Base-by-base conservation (phyloP, 2,888 invertebrate genomes). In the Tethea ocularis region DNA sequence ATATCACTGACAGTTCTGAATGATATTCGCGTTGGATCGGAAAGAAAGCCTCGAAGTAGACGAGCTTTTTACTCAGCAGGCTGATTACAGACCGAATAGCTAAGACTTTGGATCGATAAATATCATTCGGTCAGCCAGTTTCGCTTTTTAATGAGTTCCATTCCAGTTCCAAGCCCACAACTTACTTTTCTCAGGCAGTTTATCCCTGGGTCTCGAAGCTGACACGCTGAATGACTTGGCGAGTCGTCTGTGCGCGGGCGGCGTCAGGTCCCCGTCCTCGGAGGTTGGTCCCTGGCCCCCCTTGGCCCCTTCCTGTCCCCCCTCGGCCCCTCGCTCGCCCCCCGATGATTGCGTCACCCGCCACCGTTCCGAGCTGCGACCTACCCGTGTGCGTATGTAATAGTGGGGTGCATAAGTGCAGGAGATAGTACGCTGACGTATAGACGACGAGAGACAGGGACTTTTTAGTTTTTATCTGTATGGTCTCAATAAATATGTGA, bases 201-300 rank as follows among this genome's bases (percentile, higher is more conserved):
- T 84, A 67, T 86, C 86, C 59, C 83, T 59, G 4, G 87, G 84
- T 51, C 84, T 74, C 53, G 96, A 95, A 75, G 97, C 95, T 77
- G 97, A 95, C 81, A 97, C 97, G 94, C 97, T 97, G 95, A 98
- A 97, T 91, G 97, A 97, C 94, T 98, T 98, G 80, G 97, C 97
- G 87, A 97, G 95, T 80, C 97, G 95, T 80, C 98, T 95, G 89
- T 97, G 97, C 74, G 97, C 95, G 74, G 97, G 97, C 78, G 97
- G 97, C 75, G 97, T 97, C 68, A 95, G 95, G 77, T 95, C 95
- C 69, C 94, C 95, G 72, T 93, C 93, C 61, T 81, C 87, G 65
- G 72, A 79, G 77, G 72, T 58, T 79, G 72, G 63, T 72, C 71
- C 65, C 60, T 65, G 63, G 79, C 67, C 81, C 81, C 81, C 76